Evolutionary conservation across 2,113 vertebrate genomes (phyloP).

Genomic region (Burhinus oedicnemus): DNA sequence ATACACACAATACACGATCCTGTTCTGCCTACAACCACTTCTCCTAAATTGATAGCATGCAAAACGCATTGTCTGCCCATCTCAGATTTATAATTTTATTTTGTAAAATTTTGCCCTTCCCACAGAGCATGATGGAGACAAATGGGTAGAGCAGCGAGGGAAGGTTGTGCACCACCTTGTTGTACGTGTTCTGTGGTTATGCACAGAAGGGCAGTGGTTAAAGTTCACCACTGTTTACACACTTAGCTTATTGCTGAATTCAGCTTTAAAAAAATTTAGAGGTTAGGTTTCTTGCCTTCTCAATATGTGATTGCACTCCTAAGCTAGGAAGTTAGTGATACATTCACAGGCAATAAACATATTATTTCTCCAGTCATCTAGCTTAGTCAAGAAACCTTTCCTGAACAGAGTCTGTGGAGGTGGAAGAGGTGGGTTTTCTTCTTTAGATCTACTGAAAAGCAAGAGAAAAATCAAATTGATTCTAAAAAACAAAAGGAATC

Average conservation of each 20-base stretch:
- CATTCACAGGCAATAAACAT: background rate
- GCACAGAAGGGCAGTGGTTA: background rate
- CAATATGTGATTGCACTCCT: background rate
- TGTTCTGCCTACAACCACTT: background rate
- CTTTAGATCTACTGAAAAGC: background rate
- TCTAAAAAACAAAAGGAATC: background rate
- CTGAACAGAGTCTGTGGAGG: background rate
- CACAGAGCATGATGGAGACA: background rate
- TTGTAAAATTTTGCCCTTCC: background rate
- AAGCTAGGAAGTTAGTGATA: background rate
- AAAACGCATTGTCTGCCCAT: background rate
- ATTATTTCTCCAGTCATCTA: background rate
- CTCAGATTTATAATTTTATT: background rate
- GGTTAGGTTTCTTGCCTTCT: background rate
- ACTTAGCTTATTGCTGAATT: background rate
- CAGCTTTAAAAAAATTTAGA: background rate
- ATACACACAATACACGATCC: accelerated
- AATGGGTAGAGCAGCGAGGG: background rate
- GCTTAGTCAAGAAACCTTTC: background rate
- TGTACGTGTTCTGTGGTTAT: background rate
- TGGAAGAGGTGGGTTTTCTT: background rate
- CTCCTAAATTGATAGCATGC: background rate
- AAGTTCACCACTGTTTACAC: background rate
- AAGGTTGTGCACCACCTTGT: background rate
- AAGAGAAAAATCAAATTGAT: background rate